Evolutionary conservation across 2,888 invertebrate species (phyloP).

Genomic region (Trichacis sp.): DNA sequence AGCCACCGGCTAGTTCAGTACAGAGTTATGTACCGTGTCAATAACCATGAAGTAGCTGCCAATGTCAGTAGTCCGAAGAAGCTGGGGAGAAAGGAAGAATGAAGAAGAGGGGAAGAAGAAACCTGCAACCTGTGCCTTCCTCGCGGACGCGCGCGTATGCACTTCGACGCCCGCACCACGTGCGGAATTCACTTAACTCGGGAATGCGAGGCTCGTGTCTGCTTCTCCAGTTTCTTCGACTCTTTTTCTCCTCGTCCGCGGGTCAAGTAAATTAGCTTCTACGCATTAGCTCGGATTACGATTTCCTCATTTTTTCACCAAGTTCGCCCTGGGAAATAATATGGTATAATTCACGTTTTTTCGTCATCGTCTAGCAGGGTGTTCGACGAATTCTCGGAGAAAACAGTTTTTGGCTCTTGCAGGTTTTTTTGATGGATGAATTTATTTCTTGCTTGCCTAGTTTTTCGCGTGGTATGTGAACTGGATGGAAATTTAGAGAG

Average conservation of each 20-base stretch:
- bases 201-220: slow-evolving; percentile 61
- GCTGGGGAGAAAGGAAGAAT: slow-evolving; percentile 6
- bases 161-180: slow-evolving; percentile 55
- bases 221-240: slow-evolving; percentile 25
- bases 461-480: too few relatives aligned
- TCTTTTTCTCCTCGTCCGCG: slow-evolving; percentile 26
- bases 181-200: slow-evolving; percentile 64
- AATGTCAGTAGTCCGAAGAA: slow-evolving; percentile 23
- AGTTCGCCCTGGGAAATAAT: neutral
- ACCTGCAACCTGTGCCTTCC: slow-evolving; percentile 28
- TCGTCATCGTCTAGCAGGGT: too few relatives aligned
- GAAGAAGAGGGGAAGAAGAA: slow-evolving; percentile 17
- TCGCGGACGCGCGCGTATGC: slow-evolving; percentile 6
- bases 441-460: too few relatives aligned
- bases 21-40: slow-evolving; percentile 59
- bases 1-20: slow-evolving; percentile 49
- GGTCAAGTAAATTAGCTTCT: slow-evolving; percentile 32
- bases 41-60: slow-evolving; percentile 51
- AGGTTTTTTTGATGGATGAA: too few relatives aligned
- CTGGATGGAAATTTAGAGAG: too few relatives aligned
- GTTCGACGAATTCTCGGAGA: too few relatives aligned
- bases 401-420: too few relatives aligned
- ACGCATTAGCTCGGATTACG: slow-evolving; percentile 19
- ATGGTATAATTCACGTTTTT: neutral
- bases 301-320: neutral